Evolutionary conservation across 2,113 vertebrate species (phyloP).

Genomic region (Neofelis nebulosa): DNA sequence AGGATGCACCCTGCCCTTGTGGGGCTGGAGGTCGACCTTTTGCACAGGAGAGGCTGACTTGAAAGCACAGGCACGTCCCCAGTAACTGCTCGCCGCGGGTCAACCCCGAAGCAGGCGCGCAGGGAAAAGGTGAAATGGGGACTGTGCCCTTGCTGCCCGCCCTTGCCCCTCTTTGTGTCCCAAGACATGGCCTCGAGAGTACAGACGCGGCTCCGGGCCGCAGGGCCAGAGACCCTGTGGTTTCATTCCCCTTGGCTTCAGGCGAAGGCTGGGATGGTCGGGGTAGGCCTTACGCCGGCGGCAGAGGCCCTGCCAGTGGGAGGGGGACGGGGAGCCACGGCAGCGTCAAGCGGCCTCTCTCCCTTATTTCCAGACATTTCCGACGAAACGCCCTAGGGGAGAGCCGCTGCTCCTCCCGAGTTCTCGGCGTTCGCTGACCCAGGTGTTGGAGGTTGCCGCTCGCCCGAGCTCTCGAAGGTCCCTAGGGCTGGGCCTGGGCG

Average conservation of each 20-base stretch:
- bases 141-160: not conserved
- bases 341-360: not conserved
- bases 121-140: not conserved
- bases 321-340: not conserved
- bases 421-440: not conserved
- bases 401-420: rapidly evolving
- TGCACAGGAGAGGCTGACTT: not conserved
- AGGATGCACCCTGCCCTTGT: too few relatives aligned
- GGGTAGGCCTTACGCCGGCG: not conserved
- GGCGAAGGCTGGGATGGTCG: not conserved
- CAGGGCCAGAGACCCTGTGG: not conserved
- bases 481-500: not conserved
- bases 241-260: not conserved
- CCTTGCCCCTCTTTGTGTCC: not conserved
- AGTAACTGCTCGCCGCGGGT: not conserved
- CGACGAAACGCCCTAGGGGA: not conserved
- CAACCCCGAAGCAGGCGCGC: not conserved
- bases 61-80: not conserved
- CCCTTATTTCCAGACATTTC: not conserved
- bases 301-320: not conserved
- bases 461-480: too few relatives aligned
- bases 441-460: not conserved
- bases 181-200: not conserved
- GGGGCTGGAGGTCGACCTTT: not conserved
- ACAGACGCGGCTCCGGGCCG: too few relatives aligned